These are phyloP conservation scores for Macrotrachela quadricornifera DNA, from an alignment of 1,140 invertebrate genomes.

Conservation along the genomic window DNA sequence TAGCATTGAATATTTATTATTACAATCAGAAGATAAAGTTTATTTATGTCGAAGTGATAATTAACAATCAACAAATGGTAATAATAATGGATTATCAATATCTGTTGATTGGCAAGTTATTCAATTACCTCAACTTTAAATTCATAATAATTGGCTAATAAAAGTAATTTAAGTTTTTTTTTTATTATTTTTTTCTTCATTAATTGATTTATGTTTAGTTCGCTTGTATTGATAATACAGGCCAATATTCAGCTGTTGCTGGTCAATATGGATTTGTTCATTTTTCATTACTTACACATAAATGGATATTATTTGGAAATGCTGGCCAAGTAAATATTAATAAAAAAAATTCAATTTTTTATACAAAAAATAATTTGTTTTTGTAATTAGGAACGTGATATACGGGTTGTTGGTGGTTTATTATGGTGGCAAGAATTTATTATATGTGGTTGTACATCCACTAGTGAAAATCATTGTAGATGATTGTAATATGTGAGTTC, in stretches of 20 bases:
- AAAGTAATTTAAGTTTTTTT: slow-evolving; percentile 39
- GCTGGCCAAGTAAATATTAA: slow-evolving; percentile 82
- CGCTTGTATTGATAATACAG: slow-evolving; percentile 40
- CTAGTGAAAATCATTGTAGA: slow-evolving; percentile 52
- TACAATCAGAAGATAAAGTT: slow-evolving; percentile 81
- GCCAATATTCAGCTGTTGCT: slow-evolving; percentile 68
- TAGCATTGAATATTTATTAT: slow-evolving; percentile 67
- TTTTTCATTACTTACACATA: slow-evolving; percentile 59
- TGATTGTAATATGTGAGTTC: too few relatives aligned
- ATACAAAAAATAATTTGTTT: too few relatives aligned
- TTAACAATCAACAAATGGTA: neutral
- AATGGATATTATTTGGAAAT: slow-evolving; percentile 96
- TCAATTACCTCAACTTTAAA: slow-evolving; percentile 72
- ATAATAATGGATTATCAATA: slow-evolving; percentile 1
- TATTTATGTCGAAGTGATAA: slow-evolving; percentile 32
- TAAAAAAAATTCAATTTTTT: slow-evolving; percentile 39
- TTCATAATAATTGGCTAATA: slow-evolving; percentile 85
- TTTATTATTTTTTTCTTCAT: too few relatives aligned
- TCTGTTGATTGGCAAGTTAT: slow-evolving; percentile 68
- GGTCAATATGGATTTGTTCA: slow-evolving; percentile 78
- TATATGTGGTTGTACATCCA: slow-evolving; percentile 60
- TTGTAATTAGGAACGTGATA: too few relatives aligned
- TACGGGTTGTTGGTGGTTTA: slow-evolving; percentile 52
- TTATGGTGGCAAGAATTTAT: slow-evolving; percentile 71
- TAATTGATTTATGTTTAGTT: too few relatives aligned